Evolutionary conservation across 2,113 vertebrate genomes (phyloP).

Genomic region (Antechinus flavipes): DNA sequence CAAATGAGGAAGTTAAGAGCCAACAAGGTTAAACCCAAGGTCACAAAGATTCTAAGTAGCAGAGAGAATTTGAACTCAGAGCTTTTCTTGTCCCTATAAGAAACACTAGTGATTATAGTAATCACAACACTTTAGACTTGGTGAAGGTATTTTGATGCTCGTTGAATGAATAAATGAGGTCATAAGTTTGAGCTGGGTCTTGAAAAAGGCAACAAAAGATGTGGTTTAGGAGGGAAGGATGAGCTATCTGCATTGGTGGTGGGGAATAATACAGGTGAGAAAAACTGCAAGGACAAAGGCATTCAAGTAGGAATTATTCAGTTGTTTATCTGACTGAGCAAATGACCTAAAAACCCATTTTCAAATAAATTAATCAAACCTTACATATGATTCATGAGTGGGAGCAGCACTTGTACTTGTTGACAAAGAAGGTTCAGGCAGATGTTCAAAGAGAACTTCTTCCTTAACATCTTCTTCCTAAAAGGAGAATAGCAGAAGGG

Average conservation of each 20-base stretch:
- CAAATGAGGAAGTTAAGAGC: neutral
- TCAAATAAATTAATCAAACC: neutral
- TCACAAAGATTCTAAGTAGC: neutral
- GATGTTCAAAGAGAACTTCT: neutral
- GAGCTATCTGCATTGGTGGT: neutral
- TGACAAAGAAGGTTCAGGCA: neutral
- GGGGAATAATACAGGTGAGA: neutral
- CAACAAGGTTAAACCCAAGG: neutral
- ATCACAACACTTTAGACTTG: neutral
- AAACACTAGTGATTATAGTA: neutral
- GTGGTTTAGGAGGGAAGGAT: neutral
- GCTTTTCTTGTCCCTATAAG: neutral
- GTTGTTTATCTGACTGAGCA: fast-evolving
- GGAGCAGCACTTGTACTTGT: neutral
- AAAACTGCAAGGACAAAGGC: neutral
- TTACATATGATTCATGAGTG: slow-evolving; percentile 39
- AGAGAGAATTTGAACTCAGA: neutral
- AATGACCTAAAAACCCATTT: neutral
- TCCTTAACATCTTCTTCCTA: slow-evolving; percentile 24
- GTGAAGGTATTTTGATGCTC: neutral
- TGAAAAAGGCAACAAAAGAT: neutral
- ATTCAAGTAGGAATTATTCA: too few relatives aligned
- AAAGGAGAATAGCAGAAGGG: slow-evolving; percentile 28
- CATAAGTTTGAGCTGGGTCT: neutral
- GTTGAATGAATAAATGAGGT: neutral